A percentile compares a stretch with the other conserved stretches of the same genome.
These are phyloP conservation scores for Nematostella vectensis DNA, from an alignment of 92 coral and sea anemone genomes.

Conservation along the genomic window DNA sequence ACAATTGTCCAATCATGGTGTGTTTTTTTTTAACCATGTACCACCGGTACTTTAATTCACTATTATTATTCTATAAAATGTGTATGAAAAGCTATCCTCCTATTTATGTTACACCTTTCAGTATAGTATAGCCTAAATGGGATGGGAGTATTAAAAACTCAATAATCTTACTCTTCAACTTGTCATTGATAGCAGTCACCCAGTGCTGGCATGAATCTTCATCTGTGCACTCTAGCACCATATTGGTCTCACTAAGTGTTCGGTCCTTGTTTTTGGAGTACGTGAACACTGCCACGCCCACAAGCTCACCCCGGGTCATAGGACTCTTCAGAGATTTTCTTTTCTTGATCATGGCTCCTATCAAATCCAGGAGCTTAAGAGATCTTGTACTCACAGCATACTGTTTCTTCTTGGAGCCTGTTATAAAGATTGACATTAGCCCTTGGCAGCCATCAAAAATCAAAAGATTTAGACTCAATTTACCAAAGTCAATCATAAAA, in stretches of 20 bases:
- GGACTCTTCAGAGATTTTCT: conserved; percentile 22
- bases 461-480: too few relatives aligned
- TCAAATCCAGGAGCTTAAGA: conserved; percentile 30
- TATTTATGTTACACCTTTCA: too few relatives aligned
- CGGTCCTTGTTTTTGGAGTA: conserved; percentile 39
- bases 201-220: conserved; percentile 41
- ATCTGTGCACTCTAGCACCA: conserved; percentile 57
- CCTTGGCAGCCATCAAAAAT: too few relatives aligned
- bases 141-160: too few relatives aligned
- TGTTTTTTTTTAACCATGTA: too few relatives aligned
- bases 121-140: too few relatives aligned
- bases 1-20: too few relatives aligned
- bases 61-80: too few relatives aligned
- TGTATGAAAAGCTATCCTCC: too few relatives aligned
- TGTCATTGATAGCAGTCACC: conserved; percentile 45
- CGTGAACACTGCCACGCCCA: conserved; percentile 54
- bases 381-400: conserved; percentile 37
- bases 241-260: conserved; percentile 35
- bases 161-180: conserved; percentile 45
- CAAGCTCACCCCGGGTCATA: conserved; percentile 25
- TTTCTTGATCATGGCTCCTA: conserved; percentile 67
- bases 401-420: conserved; percentile 35
- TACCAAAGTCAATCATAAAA: too few relatives aligned
- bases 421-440: too few relatives aligned
- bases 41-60: too few relatives aligned